phyloP scores from a whole-genome alignment of 2,888 invertebrate genomes.

The Drosophila mimetica region DNA sequence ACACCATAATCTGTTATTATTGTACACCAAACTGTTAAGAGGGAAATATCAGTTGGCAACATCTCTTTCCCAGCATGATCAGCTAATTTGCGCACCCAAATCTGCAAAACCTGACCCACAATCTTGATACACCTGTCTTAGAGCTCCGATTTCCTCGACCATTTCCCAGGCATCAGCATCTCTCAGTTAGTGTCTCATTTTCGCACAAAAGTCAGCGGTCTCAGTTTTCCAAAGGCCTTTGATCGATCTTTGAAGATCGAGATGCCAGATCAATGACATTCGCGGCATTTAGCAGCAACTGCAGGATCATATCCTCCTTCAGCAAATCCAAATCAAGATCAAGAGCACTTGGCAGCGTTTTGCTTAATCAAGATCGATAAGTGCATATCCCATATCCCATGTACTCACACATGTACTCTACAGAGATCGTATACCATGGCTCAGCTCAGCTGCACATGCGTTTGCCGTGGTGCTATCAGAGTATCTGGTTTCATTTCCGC shows the following conservation, averaged over 20 bases:
- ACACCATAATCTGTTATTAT: not conserved
- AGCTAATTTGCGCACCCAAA: conserved; percentile 16
- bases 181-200: conserved; percentile 47
- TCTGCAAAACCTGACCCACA: conserved; percentile 11
- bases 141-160: conserved; percentile 26
- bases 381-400: conserved; percentile 42
- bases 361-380: conserved; percentile 48
- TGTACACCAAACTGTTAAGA: not conserved
- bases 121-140: conserved; percentile 30
- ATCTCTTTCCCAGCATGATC: conserved; percentile 17
- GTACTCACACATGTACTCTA: conserved; percentile 7
- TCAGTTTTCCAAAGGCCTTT: conserved; percentile 26
- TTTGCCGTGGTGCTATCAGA: conserved; percentile 65
- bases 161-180: conserved; percentile 22
- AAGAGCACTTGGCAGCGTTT: conserved; percentile 45
- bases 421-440: conserved; percentile 7
- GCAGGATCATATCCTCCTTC: conserved; percentile 47
- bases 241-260: conserved; percentile 19
- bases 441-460: conserved; percentile 39
- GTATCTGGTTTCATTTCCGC: conserved; percentile 84
- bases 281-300: conserved; percentile 34
- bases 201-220: conserved; percentile 39
- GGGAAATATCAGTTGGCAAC: conserved; percentile 6
- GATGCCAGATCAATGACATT: conserved; percentile 48
- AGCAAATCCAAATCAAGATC: conserved; percentile 32